Evolutionary conservation across 2,113 vertebrate genomes (phyloP).

Genomic region (Calyptomena viridis): DNA sequence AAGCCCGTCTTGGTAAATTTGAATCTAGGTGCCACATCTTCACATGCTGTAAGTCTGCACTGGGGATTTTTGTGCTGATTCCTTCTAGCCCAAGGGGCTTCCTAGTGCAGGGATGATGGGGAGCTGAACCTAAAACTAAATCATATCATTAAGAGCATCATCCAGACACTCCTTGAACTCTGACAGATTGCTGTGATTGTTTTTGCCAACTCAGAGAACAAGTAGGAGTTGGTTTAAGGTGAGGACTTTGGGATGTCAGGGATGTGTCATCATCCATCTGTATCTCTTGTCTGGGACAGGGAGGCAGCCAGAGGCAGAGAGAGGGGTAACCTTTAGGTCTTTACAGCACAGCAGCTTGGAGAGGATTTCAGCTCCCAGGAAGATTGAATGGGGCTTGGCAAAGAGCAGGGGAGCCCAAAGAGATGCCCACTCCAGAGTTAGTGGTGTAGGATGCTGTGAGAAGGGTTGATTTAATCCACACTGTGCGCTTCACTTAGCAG

Average conservation of each 20-base stretch:
- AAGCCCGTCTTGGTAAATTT: neutral
- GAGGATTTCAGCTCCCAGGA: neutral
- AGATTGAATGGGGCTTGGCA: neutral
- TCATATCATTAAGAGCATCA: neutral
- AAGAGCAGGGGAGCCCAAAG: neutral
- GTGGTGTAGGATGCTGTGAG: neutral
- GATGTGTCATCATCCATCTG: neutral
- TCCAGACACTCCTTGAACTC: neutral
- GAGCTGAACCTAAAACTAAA: neutral
- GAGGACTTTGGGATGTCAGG: neutral
- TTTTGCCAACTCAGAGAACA: neutral
- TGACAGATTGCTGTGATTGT: neutral
- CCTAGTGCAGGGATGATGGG: neutral
- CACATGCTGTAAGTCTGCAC: neutral
- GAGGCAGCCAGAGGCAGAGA: neutral
- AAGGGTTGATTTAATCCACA: neutral
- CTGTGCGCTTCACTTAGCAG: rapidly evolving
- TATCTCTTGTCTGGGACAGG: neutral
- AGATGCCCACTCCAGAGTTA: neutral
- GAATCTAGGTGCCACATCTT: neutral
- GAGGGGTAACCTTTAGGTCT: neutral
- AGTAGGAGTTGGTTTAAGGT: neutral
- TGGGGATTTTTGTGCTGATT: neutral
- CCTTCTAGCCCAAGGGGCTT: neutral
- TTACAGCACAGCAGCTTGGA: neutral